Evolutionary conservation across 2,113 vertebrate species (phyloP).

Genomic region (Epinephelus cyanopodus): DNA sequence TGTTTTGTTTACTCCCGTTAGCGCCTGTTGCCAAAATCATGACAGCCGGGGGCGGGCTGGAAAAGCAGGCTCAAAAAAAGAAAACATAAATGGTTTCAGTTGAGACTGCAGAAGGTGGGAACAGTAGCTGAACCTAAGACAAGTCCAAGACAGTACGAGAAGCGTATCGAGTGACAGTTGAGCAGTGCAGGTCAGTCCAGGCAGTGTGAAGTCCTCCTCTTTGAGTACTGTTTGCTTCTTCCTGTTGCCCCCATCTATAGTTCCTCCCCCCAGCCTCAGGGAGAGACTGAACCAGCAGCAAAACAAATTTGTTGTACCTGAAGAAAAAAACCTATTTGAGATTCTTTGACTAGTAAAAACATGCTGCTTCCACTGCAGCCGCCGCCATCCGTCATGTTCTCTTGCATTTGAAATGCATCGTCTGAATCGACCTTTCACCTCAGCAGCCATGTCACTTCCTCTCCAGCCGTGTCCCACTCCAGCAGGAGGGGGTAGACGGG

Average conservation of each 20-base stretch:
- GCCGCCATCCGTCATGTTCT: slow-evolving; percentile 62
- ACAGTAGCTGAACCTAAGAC: not conserved
- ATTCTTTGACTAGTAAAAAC: slow-evolving; percentile 67
- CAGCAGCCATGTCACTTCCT: slow-evolving; percentile 65
- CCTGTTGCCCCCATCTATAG: not conserved
- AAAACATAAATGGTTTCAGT: slow-evolving; percentile 2
- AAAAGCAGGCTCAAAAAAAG: not conserved
- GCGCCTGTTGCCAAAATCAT: slow-evolving; percentile 34
- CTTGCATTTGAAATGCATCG: slow-evolving; percentile 54
- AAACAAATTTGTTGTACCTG: slow-evolving; percentile 29
- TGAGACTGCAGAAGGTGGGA: slow-evolving; percentile 2
- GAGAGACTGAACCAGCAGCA: slow-evolving; percentile 12
- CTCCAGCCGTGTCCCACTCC: slow-evolving; percentile 38
- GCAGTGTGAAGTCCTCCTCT: not conserved
- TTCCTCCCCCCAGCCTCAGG: not conserved
- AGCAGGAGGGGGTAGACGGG: slow-evolving; percentile 15
- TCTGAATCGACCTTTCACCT: slow-evolving; percentile 63
- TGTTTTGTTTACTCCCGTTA: slow-evolving; percentile 45
- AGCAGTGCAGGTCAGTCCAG: not conserved
- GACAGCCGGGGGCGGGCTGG: slow-evolving; percentile 13
- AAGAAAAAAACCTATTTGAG: slow-evolving; percentile 25
- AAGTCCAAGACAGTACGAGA: not conserved
- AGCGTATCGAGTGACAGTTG: not conserved
- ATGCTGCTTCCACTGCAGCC: slow-evolving; percentile 40
- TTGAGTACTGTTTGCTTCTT: not conserved